Conservation (phyloP, 1,140 invertebrate species). For the Sipha flava region DNA sequence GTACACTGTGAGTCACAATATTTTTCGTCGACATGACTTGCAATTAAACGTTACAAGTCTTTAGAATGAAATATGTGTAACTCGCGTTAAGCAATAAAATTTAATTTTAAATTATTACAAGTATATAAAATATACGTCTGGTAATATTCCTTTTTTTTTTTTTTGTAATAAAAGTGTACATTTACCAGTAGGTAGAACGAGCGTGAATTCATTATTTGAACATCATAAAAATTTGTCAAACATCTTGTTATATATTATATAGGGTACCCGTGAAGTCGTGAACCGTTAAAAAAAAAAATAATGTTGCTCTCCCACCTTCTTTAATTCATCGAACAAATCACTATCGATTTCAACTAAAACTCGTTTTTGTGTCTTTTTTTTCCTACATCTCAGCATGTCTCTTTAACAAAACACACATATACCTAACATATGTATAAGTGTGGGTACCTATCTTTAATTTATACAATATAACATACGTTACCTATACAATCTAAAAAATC, state of each 20-base stretch:
- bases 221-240: constrained; percentile 19
- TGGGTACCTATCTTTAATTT: neutral
- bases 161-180: neutral
- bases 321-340: constrained; percentile 1
- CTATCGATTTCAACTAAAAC: constrained; percentile 25
- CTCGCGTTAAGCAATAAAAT: neutral
- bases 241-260: neutral
- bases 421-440: neutral
- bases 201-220: neutral
- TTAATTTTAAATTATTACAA: neutral
- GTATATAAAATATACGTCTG: neutral
- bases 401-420: neutral
- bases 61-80: neutral
- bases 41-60: neutral
- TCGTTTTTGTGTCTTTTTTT: neutral
- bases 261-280: neutral
- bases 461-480: neutral
- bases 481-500: neutral
- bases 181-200: neutral
- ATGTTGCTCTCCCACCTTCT: neutral
- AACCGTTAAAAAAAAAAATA: neutral
- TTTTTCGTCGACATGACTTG: neutral
- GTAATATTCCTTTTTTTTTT: neutral
- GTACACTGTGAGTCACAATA: neutral
- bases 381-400: neutral